Evolutionary conservation across 2,113 vertebrate species (phyloP).

Genomic region (Limnothrissa miodon): DNA sequence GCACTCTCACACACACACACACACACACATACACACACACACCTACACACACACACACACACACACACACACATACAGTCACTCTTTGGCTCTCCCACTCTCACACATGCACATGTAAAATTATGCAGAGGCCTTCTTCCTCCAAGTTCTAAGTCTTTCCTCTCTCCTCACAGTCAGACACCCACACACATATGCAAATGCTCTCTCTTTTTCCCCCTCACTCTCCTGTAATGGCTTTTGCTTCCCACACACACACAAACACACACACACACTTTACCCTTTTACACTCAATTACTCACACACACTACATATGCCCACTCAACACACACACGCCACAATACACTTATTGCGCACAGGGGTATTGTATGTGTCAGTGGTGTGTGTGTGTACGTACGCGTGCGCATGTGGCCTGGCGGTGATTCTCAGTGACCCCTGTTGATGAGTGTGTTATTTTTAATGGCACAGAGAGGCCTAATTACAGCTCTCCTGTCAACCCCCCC

Average conservation of each 20-base stretch:
- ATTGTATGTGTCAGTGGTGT: background rate
- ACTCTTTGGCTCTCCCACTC: background rate
- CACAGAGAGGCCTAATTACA: slow-evolving; percentile 71
- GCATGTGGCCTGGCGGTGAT: slow-evolving; percentile 51
- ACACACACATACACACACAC: slow-evolving; percentile 22
- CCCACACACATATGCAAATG: background rate
- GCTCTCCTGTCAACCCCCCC: slow-evolving; percentile 55
- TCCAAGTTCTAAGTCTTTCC: background rate
- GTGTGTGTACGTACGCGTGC: slow-evolving; percentile 14
- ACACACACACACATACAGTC: slow-evolving; percentile 14
- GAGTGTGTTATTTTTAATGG: slow-evolving; percentile 67
- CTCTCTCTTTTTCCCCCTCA: background rate
- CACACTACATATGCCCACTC: slow-evolving; percentile 3
- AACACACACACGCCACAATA: background rate
- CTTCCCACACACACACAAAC: slow-evolving; percentile 32
- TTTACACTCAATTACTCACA: background rate
- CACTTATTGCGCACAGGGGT: slow-evolving; percentile 2
- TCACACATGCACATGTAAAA: background rate
- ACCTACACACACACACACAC: slow-evolving; percentile 21
- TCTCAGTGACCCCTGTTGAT: slow-evolving; percentile 66
- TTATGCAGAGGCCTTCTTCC: background rate
- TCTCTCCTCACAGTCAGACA: background rate
- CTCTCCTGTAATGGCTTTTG: background rate
- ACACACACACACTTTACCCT: slow-evolving; percentile 27
- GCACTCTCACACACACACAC: slow-evolving; percentile 31